Base-by-base conservation (phyloP, 2,888 invertebrate species). In the Choreutis nemorana region DNA sequence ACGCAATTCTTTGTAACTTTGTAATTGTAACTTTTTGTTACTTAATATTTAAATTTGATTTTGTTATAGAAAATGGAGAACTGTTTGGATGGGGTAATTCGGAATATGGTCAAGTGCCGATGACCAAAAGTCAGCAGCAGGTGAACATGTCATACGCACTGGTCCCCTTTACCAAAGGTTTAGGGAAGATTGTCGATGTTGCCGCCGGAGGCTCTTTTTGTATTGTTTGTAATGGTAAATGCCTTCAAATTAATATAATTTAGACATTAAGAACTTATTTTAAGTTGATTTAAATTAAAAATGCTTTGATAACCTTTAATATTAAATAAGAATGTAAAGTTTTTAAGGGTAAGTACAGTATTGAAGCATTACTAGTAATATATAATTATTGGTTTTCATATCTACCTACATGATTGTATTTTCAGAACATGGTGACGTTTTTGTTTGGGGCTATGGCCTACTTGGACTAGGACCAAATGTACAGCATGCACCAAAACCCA, bases 31-130 rank as follows among this genome's bases (percentile, higher is more conserved):
- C 29, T 29, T 18, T n/a, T n/a, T n/a, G n/a, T n/a, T n/a, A n/a
- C n/a, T n/a, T n/a, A n/a, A n/a, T 4, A 10, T 24, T 24, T 9
- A 6, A 10, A 6, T 24, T 24, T 10, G 7, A 12, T 33, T 42
- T 34, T 36, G 36, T 53, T 52, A 26, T 50, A 90, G 92, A 94
- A 39, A 86, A 87, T 45, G 96, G 97, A 3, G 91, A 95, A 48
- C 82, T 95, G 2, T 97, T 96, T 68, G 97, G 96, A 1, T 98
- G 97, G 97, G 97, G 98, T 4, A 97, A 96, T 62, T 89, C 91
- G 0, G 97, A 98, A 67, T 97, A 96, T 52, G 87, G 87, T 0
- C 97, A 97, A 61, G 73, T 98, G 20, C 77, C 83, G 14, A 65
- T 79, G 45, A 50, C 59, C 33, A 41, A 61, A 5, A 38, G 68